Conservation (phyloP, 2,888 invertebrate genomes). For the Hemicrepidius hirtus region DNA sequence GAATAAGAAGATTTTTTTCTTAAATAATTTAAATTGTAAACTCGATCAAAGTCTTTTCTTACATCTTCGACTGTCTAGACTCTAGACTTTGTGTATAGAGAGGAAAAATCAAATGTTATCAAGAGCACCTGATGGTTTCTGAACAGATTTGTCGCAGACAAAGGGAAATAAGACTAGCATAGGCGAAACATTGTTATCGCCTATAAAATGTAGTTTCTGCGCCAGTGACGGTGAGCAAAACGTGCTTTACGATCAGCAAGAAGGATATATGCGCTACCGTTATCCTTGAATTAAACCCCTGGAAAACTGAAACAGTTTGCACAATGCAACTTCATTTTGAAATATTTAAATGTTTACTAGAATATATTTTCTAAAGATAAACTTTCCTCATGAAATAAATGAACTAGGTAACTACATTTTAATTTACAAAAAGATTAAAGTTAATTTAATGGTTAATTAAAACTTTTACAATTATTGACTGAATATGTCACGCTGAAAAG, state of each 20-base stretch:
- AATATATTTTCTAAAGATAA: too few relatives aligned
- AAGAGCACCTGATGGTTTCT: slow-evolving; percentile 19
- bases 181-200: slow-evolving; percentile 48
- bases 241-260: slow-evolving; percentile 48
- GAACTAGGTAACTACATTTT: neutral
- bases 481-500: slow-evolving; percentile 15
- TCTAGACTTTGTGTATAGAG: neutral
- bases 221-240: slow-evolving; percentile 42
- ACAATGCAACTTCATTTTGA: slow-evolving; percentile 12
- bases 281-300: slow-evolving; percentile 43
- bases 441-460: slow-evolving; percentile 5
- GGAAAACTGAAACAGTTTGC: slow-evolving; percentile 28
- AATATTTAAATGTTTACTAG: slow-evolving; percentile 6
- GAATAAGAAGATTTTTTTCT: too few relatives aligned
- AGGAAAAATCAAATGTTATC: slow-evolving; percentile 29
- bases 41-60: too few relatives aligned
- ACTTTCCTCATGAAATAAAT: neutral
- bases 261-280: slow-evolving; percentile 36
- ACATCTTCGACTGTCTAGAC: slow-evolving; percentile 19
- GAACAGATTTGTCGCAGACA: slow-evolving; percentile 44
- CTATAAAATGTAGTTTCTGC: slow-evolving; percentile 50
- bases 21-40: too few relatives aligned
- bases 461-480: slow-evolving; percentile 7
- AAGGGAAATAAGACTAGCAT: slow-evolving; percentile 41
- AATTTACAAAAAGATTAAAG: neutral